Evolutionary conservation across 2,113 vertebrate genomes (phyloP).

Genomic region (Collichthys lucidus): DNA sequence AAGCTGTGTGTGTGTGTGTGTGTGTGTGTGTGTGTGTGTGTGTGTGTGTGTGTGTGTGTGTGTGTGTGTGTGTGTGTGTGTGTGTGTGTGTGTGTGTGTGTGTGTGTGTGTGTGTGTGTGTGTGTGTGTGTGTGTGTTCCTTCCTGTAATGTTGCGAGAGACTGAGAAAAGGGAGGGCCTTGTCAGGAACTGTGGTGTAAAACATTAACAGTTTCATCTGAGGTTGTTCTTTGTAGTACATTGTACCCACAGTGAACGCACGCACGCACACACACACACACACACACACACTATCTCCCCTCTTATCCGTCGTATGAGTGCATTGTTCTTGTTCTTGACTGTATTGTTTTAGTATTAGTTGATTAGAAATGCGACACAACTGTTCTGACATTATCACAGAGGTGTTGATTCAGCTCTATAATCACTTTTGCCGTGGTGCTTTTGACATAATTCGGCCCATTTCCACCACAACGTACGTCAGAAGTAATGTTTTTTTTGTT

Average conservation of each 20-base stretch:
- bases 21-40: slow-evolving; percentile 4
- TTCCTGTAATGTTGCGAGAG: slow-evolving; percentile 66
- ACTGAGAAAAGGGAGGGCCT: slow-evolving; percentile 62
- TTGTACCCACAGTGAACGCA: slow-evolving; percentile 18
- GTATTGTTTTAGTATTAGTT: background rate
- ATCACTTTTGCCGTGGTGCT: background rate
- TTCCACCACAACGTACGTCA: background rate
- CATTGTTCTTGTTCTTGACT: background rate
- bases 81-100: too few relatives aligned
- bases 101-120: too few relatives aligned
- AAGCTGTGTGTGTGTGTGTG: slow-evolving; percentile 14
- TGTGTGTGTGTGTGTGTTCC: background rate
- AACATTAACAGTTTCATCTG: slow-evolving; percentile 69
- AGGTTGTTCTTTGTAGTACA: slow-evolving; percentile 38
- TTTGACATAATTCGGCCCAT: background rate
- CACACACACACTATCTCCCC: background rate
- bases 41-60: slow-evolving; percentile 15
- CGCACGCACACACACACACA: too few relatives aligned
- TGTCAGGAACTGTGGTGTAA: slow-evolving; percentile 66
- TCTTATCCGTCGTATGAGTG: background rate
- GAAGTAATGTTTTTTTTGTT: background rate
- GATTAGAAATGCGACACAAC: too few relatives aligned
- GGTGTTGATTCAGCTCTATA: background rate
- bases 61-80: too few relatives aligned
- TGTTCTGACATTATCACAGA: background rate